Evolutionary conservation across 2,797 vertebrate species (phyloP).

Genomic region (Lepus oiostolus): DNA sequence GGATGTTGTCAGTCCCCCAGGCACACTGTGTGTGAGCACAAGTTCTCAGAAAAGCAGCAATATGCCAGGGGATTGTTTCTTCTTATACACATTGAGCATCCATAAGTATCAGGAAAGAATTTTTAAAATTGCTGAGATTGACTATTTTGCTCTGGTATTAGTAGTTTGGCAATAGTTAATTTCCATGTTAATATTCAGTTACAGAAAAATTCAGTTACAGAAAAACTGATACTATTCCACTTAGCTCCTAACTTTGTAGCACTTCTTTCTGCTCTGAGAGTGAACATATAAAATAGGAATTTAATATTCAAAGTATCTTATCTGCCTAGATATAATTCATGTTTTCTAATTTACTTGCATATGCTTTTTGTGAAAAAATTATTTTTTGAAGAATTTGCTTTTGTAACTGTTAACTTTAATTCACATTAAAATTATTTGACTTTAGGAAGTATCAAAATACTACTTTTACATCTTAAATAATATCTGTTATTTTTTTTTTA

Average conservation of each 20-base stretch:
- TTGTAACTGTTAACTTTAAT: slow-evolving; percentile 47
- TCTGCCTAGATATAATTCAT: slow-evolving; percentile 55
- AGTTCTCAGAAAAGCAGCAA: slow-evolving; percentile 2
- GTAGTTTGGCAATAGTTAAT: slow-evolving; percentile 34
- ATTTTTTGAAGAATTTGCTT: slow-evolving; percentile 43
- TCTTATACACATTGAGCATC: not conserved
- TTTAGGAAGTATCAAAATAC: slow-evolving; percentile 47
- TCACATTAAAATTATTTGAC: slow-evolving; percentile 61
- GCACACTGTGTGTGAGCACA: not conserved
- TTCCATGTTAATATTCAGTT: slow-evolving; percentile 21
- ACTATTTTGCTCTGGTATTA: slow-evolving; percentile 55
- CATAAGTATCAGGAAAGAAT: slow-evolving; percentile 11
- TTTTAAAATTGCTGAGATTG: slow-evolving; percentile 40
- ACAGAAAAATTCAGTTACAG: slow-evolving; percentile 11
- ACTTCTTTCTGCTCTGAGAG: slow-evolving; percentile 34
- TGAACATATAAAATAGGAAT: not conserved
- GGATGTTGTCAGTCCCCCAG: not conserved
- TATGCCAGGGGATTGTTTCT: not conserved
- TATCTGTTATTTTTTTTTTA: not conserved
- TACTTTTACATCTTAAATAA: slow-evolving; percentile 35
- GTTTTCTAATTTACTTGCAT: slow-evolving; percentile 55
- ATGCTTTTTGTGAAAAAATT: not conserved
- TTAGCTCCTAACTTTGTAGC: slow-evolving; percentile 11
- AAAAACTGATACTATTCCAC: slow-evolving; percentile 5
- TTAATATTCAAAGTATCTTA: slow-evolving; percentile 59